These are phyloP conservation scores for Caradrina clavipalpis DNA, from an alignment of 2,888 invertebrate species.

Conservation along the genomic window DNA sequence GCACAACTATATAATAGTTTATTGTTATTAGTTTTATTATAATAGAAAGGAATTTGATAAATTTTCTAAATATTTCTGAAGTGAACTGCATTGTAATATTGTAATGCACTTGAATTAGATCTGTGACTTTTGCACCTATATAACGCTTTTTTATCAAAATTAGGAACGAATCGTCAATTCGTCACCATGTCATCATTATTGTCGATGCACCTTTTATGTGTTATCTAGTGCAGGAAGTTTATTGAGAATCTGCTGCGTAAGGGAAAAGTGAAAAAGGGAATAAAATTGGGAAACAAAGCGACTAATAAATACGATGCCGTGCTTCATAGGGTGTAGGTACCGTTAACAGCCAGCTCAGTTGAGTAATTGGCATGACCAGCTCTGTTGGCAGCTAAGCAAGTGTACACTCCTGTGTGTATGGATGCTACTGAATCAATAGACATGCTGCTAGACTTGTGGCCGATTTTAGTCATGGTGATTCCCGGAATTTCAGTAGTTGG, in stretches of 20 bases:
- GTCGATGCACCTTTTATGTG: neutral
- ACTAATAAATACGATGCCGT: slow-evolving; percentile 46
- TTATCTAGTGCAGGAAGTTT: neutral
- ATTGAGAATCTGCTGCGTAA: slow-evolving; percentile 1
- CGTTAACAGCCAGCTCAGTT: slow-evolving; percentile 93
- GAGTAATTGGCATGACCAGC: slow-evolving; percentile 93
- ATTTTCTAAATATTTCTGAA: neutral
- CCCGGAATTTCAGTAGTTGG: slow-evolving; percentile 89
- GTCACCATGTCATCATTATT: neutral
- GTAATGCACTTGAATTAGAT: neutral
- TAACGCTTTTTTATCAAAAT: neutral
- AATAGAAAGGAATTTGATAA: neutral
- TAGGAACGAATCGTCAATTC: neutral
- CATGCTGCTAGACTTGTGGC: slow-evolving; percentile 92
- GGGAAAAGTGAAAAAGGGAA: slow-evolving; percentile 31
- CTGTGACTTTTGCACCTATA: neutral
- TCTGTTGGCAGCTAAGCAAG: slow-evolving; percentile 93
- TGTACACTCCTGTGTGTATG: slow-evolving; percentile 94
- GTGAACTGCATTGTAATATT: neutral
- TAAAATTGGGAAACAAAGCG: slow-evolving; percentile 48
- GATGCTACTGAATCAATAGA: slow-evolving; percentile 94
- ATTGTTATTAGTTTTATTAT: slow-evolving; percentile 35
- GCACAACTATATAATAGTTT: slow-evolving; percentile 91
- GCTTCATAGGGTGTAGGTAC: slow-evolving; percentile 83
- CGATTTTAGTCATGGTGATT: slow-evolving; percentile 91